A percentile compares a stretch with the other conserved stretches of the same genome.
phyloP scores from a whole-genome alignment of 2,113 vertebrate genomes.

The Salvelinus sp. region DNA sequence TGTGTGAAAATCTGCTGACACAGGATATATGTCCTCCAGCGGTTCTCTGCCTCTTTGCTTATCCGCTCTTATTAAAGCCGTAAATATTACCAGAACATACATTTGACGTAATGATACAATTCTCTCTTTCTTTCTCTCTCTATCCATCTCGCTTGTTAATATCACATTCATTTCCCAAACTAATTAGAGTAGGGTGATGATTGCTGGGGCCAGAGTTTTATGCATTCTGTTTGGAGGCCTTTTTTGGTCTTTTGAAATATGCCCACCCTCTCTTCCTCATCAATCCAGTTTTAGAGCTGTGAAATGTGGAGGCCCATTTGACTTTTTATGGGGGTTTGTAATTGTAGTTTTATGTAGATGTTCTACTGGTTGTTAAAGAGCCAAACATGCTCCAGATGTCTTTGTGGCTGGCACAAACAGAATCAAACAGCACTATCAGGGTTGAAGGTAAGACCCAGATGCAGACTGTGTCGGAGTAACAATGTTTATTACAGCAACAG shows the following conservation, averaged over 20 bases:
- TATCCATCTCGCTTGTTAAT: constrained; percentile 55
- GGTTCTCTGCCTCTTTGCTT: constrained; percentile 51
- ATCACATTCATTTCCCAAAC: constrained; percentile 60
- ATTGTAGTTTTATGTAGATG: constrained; percentile 66
- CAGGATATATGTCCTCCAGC: constrained; percentile 60
- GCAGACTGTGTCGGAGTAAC: no score
- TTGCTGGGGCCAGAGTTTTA: constrained; percentile 58
- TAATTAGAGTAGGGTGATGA: constrained; percentile 62
- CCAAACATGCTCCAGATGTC: constrained; percentile 58
- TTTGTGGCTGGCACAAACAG: constrained; percentile 17
- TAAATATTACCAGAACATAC: constrained; percentile 66
- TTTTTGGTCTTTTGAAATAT: constrained; percentile 58
- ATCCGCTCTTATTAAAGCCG: constrained; percentile 71
- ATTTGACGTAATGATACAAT: constrained; percentile 69
- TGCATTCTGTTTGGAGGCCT: constrained; percentile 49
- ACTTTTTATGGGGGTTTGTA: constrained; percentile 62
- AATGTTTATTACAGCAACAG: no score
- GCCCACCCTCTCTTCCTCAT: constrained; percentile 46
- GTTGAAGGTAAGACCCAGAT: no score
- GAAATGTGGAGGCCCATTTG: constrained; percentile 44
- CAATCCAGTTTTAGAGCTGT: constrained; percentile 52
- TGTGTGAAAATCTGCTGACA: constrained; percentile 69
- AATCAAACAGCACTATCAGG: constrained; percentile 10
- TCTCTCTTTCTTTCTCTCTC: constrained; percentile 10
- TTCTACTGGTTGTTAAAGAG: constrained; percentile 53